Base-by-base conservation (phyloP, 2,888 invertebrate species). In the Cosmorhoe ocellata region DNA sequence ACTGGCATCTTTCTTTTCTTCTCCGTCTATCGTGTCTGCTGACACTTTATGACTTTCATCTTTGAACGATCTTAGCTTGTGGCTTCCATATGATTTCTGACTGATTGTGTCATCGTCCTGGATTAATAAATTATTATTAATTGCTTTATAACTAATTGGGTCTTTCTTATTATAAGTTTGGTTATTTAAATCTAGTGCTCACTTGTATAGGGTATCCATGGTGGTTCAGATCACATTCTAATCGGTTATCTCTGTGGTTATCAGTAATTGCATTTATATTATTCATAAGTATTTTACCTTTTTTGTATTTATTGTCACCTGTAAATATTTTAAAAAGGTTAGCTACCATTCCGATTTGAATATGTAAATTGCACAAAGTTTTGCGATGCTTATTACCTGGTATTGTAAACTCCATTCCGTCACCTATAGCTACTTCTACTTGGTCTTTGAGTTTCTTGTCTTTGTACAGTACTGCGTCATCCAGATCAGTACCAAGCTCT, bases 371-470 rank as follows among this genome's bases (percentile, higher is more conserved):
- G 9, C n/a, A 41, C 5, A 28, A 1, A 5, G 24, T 11, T 34
- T 4, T n/a, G 28, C 36, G 11, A n/a, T 12, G 1, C 8, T 14
- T 30, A 33, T 67, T 92, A 93, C 96, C 97, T 84, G 96, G 97
- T 90, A 97, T 97, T 42, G 96, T 97, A 76, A 97, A 96, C 84
- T 97, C 97, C 95, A 97, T 97, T 63, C 97, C 97, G 79, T 97
- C 97, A 38, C 97, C 97, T 73, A 97, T 96, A 57, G 97, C 96
- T 61, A 97, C 96, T 91, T 97, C 97, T 63, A 97, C 92, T 84
- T 96, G 95, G 76, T 96, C 96, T 91, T 96, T 95, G 71, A 95
- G 94, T 84, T 97, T 97, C 84, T 96, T 96, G 74, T 96, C 96
- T 79, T 95, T 94, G 84, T 95, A 95, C 71, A 96, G 92, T 65